Conservation (phyloP, 2,888 invertebrate genomes). For the Caenorhabditis wallacei region DNA sequence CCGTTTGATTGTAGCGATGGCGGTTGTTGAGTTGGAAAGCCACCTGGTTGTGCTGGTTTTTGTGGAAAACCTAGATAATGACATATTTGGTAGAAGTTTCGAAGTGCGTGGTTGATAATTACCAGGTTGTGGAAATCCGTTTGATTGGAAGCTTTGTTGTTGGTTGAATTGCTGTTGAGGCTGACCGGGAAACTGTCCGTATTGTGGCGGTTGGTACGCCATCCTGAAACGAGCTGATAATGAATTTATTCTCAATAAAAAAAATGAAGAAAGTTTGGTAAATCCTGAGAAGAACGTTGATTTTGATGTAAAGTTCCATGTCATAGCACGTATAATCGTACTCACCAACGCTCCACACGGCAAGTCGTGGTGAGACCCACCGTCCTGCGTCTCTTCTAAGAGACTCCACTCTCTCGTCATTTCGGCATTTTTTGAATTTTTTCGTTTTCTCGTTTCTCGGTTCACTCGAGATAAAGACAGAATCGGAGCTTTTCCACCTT, state of each 20-base stretch:
- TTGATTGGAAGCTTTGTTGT: slow-evolving; percentile 33
- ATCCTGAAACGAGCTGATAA: slow-evolving; percentile 49
- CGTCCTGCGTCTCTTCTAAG: slow-evolving; percentile 31
- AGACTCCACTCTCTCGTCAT: slow-evolving; percentile 2
- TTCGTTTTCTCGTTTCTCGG: slow-evolving; percentile 1
- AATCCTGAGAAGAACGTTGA: slow-evolving; percentile 41
- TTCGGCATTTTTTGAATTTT: slow-evolving; percentile 49
- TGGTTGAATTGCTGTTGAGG: slow-evolving; percentile 61
- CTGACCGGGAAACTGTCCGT: slow-evolving; percentile 36
- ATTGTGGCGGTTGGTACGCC: slow-evolving; percentile 63
- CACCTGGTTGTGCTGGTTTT: slow-evolving; percentile 32
- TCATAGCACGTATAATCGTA: slow-evolving; percentile 49
- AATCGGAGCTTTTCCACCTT: slow-evolving; percentile 6
- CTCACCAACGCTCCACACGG: not conserved
- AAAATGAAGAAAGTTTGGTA: slow-evolving; percentile 14
- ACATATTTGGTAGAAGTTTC: not conserved
- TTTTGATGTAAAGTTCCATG: slow-evolving; percentile 66
- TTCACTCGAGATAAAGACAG: no score
- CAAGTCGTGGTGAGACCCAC: slow-evolving; percentile 55
- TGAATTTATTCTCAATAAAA: not conserved
- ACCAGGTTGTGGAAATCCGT: slow-evolving; percentile 55
- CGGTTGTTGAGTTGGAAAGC: slow-evolving; percentile 18
- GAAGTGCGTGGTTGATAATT: not conserved
- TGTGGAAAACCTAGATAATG: slow-evolving; percentile 12
- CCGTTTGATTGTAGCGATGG: slow-evolving; percentile 22